Conservation (phyloP, 2,797 vertebrate genomes). For the Danio choprae region DNA sequence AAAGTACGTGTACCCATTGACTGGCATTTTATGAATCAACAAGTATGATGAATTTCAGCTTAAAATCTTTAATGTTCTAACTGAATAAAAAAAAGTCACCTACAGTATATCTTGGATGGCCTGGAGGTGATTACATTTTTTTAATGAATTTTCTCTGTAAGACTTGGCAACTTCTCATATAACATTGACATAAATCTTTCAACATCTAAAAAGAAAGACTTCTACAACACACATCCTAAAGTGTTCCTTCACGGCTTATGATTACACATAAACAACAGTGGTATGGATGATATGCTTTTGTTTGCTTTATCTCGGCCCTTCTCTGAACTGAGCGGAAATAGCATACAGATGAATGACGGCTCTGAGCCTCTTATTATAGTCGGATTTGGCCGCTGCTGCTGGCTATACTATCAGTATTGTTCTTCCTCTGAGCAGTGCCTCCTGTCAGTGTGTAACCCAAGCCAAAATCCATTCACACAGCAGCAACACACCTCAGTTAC, state of each 20-base stretch:
- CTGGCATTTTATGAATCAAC: no score
- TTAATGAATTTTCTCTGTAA: no score
- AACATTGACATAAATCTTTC: background rate
- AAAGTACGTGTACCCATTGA: no score
- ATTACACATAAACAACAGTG: background rate
- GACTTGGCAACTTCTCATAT: no score
- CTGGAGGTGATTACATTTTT: no score
- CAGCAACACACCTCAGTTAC: constrained; percentile 66
- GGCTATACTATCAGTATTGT: constrained; percentile 56
- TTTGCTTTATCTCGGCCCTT: constrained; percentile 20
- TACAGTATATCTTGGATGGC: no score
- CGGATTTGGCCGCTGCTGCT: constrained; percentile 60
- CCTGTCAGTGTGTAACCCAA: constrained; percentile 71
- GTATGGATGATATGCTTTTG: background rate
- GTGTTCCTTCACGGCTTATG: background rate
- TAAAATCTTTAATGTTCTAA: no score
- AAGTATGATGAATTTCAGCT: no score
- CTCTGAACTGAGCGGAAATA: constrained; percentile 35
- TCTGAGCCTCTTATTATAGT: constrained; percentile 50
- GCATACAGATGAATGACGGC: constrained; percentile 49
- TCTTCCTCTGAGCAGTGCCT: constrained; percentile 64
- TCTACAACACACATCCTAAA: background rate
- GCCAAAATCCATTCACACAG: constrained; percentile 69
- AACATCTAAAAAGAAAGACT: background rate
- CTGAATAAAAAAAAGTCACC: no score